Percentiles rank a stretch among this genome's conserved stretches.
Evolutionary conservation across 2,888 invertebrate genomes (phyloP).

Genomic region (Nemapogon koenigi): DNA sequence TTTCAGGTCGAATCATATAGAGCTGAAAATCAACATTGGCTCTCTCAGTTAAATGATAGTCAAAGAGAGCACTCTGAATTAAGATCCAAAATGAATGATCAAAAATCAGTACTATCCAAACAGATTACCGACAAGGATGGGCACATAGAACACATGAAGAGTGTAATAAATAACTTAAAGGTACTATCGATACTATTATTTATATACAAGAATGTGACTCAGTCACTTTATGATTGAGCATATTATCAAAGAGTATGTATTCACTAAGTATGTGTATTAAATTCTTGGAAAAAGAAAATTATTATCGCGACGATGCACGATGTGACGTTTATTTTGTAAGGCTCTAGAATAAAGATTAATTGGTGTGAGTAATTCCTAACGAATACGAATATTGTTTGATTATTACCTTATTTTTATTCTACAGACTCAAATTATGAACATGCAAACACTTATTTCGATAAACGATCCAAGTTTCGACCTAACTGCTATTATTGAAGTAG

Average conservation of each 20-base stretch:
- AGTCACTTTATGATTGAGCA: no score
- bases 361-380: no score
- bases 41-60: slow-evolving; percentile 58
- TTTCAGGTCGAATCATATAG: slow-evolving; percentile 65
- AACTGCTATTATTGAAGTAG: slow-evolving; percentile 54
- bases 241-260: no score
- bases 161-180: slow-evolving; percentile 41
- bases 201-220: neutral
- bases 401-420: no score
- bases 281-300: no score
- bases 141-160: slow-evolving; percentile 51
- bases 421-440: slow-evolving; percentile 51
- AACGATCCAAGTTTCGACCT: slow-evolving; percentile 56
- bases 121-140: slow-evolving; percentile 48
- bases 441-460: slow-evolving; percentile 51
- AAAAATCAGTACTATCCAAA: slow-evolving; percentile 39
- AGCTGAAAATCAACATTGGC: slow-evolving; percentile 69
- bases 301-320: no score
- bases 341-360: no score
- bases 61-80: slow-evolving; percentile 60
- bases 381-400: no score
- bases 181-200: slow-evolving; percentile 19
- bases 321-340: no score
- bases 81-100: slow-evolving; percentile 51
- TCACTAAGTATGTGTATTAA: no score